These are phyloP conservation scores for Hydrozoanthus tunicans DNA, from an alignment of 64 coral and sea anemone genomes.

Conservation along the genomic window DNA sequence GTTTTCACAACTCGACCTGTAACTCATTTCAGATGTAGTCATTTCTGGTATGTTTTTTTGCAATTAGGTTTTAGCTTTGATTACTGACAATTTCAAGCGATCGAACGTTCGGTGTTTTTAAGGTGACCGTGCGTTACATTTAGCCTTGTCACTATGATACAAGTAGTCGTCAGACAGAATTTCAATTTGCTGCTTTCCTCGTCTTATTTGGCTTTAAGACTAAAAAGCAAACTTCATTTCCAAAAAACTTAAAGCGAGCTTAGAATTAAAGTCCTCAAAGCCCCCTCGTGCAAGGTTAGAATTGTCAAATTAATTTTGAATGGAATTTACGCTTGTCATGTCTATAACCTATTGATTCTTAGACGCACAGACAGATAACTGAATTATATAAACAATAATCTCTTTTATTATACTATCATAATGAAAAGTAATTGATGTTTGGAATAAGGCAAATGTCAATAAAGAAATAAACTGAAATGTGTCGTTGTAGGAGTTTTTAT, in stretches of 20 bases:
- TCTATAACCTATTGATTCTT: neutral
- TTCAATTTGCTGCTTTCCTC: too few species aligned
- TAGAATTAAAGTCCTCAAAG: conserved; percentile 6
- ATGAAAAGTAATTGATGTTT: too few species aligned
- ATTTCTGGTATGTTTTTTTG: too few species aligned
- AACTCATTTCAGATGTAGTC: too few species aligned
- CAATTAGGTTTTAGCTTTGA: too few species aligned
- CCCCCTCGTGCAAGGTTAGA: neutral
- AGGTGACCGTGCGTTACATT: too few species aligned
- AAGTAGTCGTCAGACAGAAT: too few species aligned
- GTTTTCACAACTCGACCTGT: too few species aligned
- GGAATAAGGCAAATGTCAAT: neutral
- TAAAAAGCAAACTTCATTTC: neutral
- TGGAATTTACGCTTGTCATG: neutral
- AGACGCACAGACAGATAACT: neutral
- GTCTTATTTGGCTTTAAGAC: too few species aligned
- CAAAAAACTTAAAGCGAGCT: neutral
- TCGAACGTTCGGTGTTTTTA: too few species aligned
- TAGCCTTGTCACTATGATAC: too few species aligned
- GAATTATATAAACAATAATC: neutral
- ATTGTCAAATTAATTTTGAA: neutral
- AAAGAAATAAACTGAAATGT: neutral
- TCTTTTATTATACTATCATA: neutral
- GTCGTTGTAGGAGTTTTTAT: neutral
- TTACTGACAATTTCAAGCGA: too few species aligned